Base-by-base conservation (phyloP, 2,113 vertebrate genomes). In the Sitta europaea region DNA sequence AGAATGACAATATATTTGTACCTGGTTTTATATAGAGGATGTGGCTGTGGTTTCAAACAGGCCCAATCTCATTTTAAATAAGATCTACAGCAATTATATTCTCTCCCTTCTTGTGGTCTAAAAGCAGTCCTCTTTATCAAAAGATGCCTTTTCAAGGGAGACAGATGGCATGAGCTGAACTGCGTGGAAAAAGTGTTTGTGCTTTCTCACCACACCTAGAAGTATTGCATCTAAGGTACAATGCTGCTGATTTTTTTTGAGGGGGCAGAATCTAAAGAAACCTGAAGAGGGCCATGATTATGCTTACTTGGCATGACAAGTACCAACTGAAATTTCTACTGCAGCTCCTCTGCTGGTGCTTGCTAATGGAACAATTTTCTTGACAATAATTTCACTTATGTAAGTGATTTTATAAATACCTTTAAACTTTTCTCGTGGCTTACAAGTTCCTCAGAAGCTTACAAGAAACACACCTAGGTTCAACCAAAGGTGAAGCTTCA, bases 91-190 rank as follows among this genome's bases (percentile, higher is more conserved):
- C 73, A 96, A 65, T 73, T 15, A 65, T 63, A 76, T 72, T 81
- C 48, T 78, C 9, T 72, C 50, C 6, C 23, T 82, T 50, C 35
- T 31, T 31, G 36, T 77, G 62, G 29, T 72, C 76, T 75, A 63
- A 83, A 94, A 96, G 61, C 79, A 53, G 4, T 74, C 45, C 12
- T 90, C 25, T 90, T 85, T 97, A 65, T 87, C 40, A 87, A 43
- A 78, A 87, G 57, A 72, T 87, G 77, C 29, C 81, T 92, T 95
- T 94, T 91, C 81, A 68, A 75, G 81, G 45, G 71, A 92, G 50
- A 95, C 91, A 96, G 96, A 96, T 95, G 91, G 94, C 63, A 59
- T 59, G 38, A 94, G 71, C 45, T 94, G 89, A 91, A 92, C 89
- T 89, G 87, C 15, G 70, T 85, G 89, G 86, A 88, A 81, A 48